phyloP scores from a whole-genome alignment of 2,113 vertebrate genomes.

The Desmodus rotundus region DNA sequence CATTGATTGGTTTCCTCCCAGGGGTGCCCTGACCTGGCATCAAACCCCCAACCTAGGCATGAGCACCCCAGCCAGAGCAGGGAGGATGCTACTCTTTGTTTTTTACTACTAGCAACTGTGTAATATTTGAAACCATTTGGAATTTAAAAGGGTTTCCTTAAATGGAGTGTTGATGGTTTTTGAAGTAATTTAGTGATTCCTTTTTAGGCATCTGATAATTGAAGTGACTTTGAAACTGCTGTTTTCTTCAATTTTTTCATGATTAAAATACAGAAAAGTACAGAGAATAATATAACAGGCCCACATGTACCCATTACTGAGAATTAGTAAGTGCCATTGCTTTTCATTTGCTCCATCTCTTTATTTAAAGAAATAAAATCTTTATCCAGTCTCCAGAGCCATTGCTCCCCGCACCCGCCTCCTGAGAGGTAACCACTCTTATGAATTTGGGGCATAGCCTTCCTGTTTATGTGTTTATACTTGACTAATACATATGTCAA shows the following conservation, averaged over 20 bases:
- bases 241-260: background rate
- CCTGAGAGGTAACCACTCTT: background rate
- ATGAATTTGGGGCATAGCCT: background rate
- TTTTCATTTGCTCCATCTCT: background rate
- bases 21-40: too few relatives aligned
- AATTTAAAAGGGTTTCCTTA: slow-evolving; percentile 41
- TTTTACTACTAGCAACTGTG: slow-evolving; percentile 25
- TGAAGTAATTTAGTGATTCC: slow-evolving; percentile 15
- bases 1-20: too few relatives aligned
- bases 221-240: slow-evolving; percentile 24
- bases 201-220: slow-evolving; percentile 23
- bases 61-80: background rate
- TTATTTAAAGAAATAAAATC: slow-evolving; percentile 33
- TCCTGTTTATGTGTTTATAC: background rate
- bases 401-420: background rate
- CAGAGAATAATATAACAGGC: background rate
- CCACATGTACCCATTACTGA: background rate
- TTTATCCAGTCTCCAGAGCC: background rate
- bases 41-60: too few relatives aligned
- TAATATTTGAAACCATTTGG: slow-evolving; percentile 29
- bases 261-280: slow-evolving; percentile 38
- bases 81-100: background rate
- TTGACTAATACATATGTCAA: background rate
- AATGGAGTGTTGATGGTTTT: slow-evolving; percentile 27
- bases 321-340: background rate